Conservation (phyloP, 2,797 vertebrate species). For the Ispidina picta region DNA sequence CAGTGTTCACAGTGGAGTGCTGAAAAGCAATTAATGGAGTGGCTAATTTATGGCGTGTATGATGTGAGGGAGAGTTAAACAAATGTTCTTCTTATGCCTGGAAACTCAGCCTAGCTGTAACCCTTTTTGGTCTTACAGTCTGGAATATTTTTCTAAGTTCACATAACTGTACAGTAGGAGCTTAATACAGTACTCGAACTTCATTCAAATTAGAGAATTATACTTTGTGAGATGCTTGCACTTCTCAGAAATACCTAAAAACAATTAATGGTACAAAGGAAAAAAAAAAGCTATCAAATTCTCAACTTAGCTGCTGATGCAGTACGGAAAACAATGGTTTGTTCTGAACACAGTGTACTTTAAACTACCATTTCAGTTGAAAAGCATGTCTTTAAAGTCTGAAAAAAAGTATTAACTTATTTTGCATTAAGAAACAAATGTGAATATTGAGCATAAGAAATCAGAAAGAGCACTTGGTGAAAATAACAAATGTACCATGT, state of each 20-base stretch:
- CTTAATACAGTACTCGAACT: conserved; percentile 19
- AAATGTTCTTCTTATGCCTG: conserved; percentile 12
- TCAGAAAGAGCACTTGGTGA: background rate
- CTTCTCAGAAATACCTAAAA: conserved; percentile 40
- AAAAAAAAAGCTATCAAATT: conserved; percentile 35
- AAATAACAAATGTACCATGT: background rate
- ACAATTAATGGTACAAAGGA: conserved; percentile 37
- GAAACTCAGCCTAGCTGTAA: background rate
- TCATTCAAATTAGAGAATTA: conserved; percentile 9
- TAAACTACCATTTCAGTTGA: conserved; percentile 27
- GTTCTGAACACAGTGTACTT: conserved; percentile 38
- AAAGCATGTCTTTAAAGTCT: conserved; percentile 29
- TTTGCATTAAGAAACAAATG: conserved; percentile 32
- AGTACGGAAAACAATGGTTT: conserved; percentile 34
- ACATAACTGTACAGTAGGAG: conserved; percentile 15
- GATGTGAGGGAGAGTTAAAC: background rate
- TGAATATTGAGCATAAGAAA: conserved; percentile 13
- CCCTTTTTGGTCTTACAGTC: background rate
- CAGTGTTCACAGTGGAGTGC: background rate
- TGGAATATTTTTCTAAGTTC: conserved; percentile 47
- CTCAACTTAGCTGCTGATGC: conserved; percentile 33
- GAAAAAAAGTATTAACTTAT: conserved; percentile 43
- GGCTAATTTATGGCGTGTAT: background rate
- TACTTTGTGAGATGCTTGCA: conserved; percentile 15
- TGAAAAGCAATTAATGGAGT: background rate